Percentiles rank a stretch among this genome's conserved stretches.
phyloP scores from a whole-genome alignment of 2,888 invertebrate genomes.

The Pachliopta kotzebuea region DNA sequence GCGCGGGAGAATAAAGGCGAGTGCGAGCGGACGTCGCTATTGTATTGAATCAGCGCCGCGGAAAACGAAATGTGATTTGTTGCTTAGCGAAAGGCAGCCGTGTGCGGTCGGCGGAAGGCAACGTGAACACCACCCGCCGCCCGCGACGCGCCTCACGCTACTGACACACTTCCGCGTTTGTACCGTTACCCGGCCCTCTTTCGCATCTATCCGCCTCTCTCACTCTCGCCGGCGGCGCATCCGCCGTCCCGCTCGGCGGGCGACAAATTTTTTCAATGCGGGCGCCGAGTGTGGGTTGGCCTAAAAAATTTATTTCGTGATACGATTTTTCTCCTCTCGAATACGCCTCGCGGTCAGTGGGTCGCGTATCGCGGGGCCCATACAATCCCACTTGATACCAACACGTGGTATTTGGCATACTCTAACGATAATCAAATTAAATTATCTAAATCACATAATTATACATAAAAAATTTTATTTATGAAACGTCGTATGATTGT shows the following conservation, averaged over 20 bases:
- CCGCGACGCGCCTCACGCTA: constrained; percentile 60
- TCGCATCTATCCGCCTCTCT: constrained; percentile 64
- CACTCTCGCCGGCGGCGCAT: constrained; percentile 64
- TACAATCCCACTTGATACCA: not conserved
- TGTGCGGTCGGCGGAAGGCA: constrained; percentile 62
- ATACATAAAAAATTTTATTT: too few relatives aligned
- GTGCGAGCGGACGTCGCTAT: constrained; percentile 66
- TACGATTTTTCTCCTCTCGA: constrained; percentile 62
- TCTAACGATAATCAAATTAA: too few relatives aligned
- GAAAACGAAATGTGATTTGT: constrained; percentile 72
- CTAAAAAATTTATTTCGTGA: constrained; percentile 74
- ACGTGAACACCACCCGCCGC: constrained; percentile 51
- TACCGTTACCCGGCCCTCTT: constrained; percentile 79
- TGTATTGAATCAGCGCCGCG: constrained; percentile 76
- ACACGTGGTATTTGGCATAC: not conserved
- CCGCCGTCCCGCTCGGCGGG: constrained; percentile 60
- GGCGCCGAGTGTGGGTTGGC: constrained; percentile 73
- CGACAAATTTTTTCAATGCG: constrained; percentile 78
- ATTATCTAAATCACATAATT: too few relatives aligned
- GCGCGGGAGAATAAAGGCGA: constrained; percentile 58
- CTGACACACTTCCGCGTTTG: constrained; percentile 78
- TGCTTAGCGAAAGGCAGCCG: constrained; percentile 48
- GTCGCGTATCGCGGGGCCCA: constrained; percentile 43
- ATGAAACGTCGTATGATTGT: too few relatives aligned
- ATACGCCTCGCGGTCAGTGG: constrained; percentile 61